These are phyloP conservation scores for Drosophila mauritiana DNA, from an alignment of 1,140 invertebrate species.

Conservation along the genomic window DNA sequence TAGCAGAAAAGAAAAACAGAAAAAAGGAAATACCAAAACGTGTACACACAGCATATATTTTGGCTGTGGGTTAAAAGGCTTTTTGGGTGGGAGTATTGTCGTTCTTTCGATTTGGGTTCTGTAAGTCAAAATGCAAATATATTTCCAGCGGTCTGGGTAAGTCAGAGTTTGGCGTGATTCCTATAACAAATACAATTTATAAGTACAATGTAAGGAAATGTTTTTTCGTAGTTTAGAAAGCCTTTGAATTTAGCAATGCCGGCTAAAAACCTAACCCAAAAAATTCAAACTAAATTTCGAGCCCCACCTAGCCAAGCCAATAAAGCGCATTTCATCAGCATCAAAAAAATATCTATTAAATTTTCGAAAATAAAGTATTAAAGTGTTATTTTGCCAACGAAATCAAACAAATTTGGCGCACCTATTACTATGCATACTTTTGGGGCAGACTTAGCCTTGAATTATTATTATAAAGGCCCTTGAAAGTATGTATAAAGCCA, in stretches of 20 bases:
- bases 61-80: slow-evolving; percentile 47
- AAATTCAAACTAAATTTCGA: slow-evolving; percentile 32
- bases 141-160: slow-evolving; percentile 75
- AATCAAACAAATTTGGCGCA: slow-evolving; percentile 1
- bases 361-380: background rate
- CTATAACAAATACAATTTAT: slow-evolving; percentile 57
- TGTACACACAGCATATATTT: slow-evolving; percentile 45
- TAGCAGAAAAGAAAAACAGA: slow-evolving; percentile 35
- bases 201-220: slow-evolving; percentile 61
- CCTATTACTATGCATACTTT: slow-evolving; percentile 28
- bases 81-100: slow-evolving; percentile 49
- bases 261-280: slow-evolving; percentile 47
- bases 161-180: slow-evolving; percentile 68
- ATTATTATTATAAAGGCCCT: background rate
- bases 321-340: slow-evolving; percentile 27
- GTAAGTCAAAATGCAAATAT: slow-evolving; percentile 57
- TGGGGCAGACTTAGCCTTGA: slow-evolving; percentile 16
- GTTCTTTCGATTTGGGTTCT: slow-evolving; percentile 42
- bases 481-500: slow-evolving; percentile 38
- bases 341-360: slow-evolving; percentile 12
- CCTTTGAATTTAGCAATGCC: slow-evolving; percentile 75
- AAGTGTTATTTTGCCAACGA: slow-evolving; percentile 10
- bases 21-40: slow-evolving; percentile 46
- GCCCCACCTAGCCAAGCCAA: slow-evolving; percentile 36
- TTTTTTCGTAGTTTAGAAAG: slow-evolving; percentile 77